Conservation (phyloP, 2,797 vertebrate genomes). For the Microctenopoma stevenorrisi region DNA sequence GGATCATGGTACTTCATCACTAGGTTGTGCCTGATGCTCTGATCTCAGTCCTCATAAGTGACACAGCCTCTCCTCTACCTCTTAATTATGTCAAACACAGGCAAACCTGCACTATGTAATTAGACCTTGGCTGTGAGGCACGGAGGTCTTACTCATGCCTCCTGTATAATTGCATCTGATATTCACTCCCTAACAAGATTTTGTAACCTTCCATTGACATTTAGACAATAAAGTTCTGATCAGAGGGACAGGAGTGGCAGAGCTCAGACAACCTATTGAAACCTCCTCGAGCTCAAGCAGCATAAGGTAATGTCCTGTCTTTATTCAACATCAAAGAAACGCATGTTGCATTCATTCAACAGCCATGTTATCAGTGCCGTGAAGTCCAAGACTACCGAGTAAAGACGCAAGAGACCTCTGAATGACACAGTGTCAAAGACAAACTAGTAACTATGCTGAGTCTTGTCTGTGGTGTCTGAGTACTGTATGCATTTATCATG, state of each 20-base stretch:
- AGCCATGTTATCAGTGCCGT: constrained; percentile 15
- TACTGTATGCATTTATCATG: too few species aligned
- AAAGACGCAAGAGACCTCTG: background rate
- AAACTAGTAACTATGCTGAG: too few species aligned
- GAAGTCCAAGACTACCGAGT: background rate
- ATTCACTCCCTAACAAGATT: constrained; percentile 62
- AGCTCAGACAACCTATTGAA: constrained; percentile 6
- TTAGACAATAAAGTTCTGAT: constrained; percentile 47
- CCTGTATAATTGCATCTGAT: constrained; percentile 55
- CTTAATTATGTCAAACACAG: constrained; percentile 66
- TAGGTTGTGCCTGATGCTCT: constrained; percentile 54
- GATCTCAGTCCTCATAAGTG: constrained; percentile 57
- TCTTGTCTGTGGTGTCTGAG: too few species aligned
- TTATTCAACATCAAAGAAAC: background rate
- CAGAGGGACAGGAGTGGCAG: background rate
- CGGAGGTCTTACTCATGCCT: constrained; percentile 39
- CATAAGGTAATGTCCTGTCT: constrained; percentile 2
- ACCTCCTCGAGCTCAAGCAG: constrained; percentile 12
- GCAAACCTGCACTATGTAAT: constrained; percentile 62
- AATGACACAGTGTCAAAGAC: background rate
- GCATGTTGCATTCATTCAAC: constrained; percentile 13
- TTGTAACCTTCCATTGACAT: constrained; percentile 56
- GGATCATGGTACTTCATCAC: constrained; percentile 47
- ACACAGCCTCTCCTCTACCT: constrained; percentile 51
- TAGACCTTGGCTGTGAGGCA: constrained; percentile 58